phyloP scores from a whole-genome alignment of 2,113 vertebrate genomes.

The Brachypteracias leptosomus region DNA sequence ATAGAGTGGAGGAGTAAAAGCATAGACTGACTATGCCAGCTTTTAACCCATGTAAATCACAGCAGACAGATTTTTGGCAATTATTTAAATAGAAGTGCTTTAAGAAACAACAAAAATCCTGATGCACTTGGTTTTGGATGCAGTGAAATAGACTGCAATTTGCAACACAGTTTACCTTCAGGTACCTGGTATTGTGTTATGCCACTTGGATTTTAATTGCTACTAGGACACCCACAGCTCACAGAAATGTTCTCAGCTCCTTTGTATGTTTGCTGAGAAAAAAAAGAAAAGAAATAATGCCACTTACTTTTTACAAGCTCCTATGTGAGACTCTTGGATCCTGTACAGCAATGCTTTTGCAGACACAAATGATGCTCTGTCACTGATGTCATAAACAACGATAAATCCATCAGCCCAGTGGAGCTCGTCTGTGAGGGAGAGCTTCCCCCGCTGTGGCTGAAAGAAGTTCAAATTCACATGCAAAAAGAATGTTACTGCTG shows the following conservation, averaged over 20 bases:
- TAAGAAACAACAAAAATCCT: not conserved
- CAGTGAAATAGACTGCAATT: not conserved
- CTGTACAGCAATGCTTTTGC: conserved; percentile 82
- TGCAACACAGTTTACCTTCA: not conserved
- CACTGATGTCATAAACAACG: conserved; percentile 88
- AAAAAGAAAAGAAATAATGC: not conserved
- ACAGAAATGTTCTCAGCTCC: not conserved
- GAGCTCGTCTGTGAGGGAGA: conserved; percentile 77
- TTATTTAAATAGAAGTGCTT: not conserved
- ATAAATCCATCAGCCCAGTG: conserved; percentile 89
- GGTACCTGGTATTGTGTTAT: not conserved
- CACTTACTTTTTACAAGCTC: conserved; percentile 81
- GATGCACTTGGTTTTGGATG: not conserved
- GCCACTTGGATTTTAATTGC: not conserved
- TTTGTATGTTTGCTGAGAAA: not conserved
- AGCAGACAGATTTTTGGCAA: not conserved
- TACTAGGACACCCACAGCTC: not conserved
- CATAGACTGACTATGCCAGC: not conserved
- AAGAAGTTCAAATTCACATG: not conserved
- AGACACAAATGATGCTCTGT: conserved; percentile 83
- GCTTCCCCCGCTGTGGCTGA: conserved; percentile 74
- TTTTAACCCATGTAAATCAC: not conserved
- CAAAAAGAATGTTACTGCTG: not conserved
- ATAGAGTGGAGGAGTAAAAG: not conserved
- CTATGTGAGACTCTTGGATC: conserved; percentile 77